Percentiles rank a stretch among this genome's conserved stretches.
Conservation (phyloP, 2,888 invertebrate species). For the Allygus modestus region DNA sequence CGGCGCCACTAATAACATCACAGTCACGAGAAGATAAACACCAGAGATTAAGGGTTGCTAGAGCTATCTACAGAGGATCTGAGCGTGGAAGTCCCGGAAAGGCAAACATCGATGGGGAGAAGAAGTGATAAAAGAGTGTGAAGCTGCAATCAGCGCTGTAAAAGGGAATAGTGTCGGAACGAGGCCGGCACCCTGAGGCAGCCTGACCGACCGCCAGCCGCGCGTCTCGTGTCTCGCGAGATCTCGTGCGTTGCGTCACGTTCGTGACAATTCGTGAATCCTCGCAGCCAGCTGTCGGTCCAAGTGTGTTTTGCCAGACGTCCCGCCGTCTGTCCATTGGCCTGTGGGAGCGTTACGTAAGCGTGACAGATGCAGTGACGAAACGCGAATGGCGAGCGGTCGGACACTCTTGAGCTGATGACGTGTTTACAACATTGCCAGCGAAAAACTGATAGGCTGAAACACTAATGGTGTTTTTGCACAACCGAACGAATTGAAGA, state of each 20-base stretch:
- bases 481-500: background rate
- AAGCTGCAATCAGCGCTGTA: background rate
- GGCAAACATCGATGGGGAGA: constrained; percentile 17
- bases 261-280: background rate
- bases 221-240: background rate
- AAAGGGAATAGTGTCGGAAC: constrained; percentile 17
- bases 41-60: background rate
- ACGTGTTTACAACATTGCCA: constrained; percentile 14
- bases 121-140: constrained; percentile 9
- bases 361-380: constrained; percentile 11
- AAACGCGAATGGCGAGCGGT: constrained; percentile 9
- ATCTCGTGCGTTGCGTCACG: background rate
- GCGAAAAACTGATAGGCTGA: background rate
- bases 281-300: background rate
- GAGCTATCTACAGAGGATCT: constrained; percentile 2
- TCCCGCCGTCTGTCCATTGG: background rate
- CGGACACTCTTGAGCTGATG: background rate
- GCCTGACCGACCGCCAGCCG: background rate
- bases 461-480: constrained; percentile 27
- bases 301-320: background rate
- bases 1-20: background rate
- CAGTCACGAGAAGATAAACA: constrained; percentile 20
- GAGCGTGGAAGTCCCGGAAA: constrained; percentile 9
- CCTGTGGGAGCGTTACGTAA: constrained; percentile 5
- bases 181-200: background rate